Conservation (phyloP, 1,140 invertebrate genomes). For the Drosophila arizonae region DNA sequence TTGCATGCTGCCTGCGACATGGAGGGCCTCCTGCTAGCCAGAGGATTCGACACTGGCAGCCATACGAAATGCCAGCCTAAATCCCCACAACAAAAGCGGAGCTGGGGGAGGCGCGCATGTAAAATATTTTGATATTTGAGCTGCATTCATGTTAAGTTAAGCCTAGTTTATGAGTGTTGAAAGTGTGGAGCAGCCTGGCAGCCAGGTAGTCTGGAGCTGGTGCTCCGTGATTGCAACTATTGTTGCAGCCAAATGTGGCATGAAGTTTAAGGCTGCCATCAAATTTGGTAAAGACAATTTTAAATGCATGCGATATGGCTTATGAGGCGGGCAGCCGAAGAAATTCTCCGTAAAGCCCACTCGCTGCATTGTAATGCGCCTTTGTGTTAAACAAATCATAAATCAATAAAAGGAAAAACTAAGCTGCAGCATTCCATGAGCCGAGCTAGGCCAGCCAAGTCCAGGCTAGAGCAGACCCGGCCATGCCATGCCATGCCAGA, state of each 20-base stretch:
- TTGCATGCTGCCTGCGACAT: conserved; percentile 44
- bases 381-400: conserved; percentile 81
- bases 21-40: conserved; percentile 31
- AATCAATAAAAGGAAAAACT: conserved; percentile 81
- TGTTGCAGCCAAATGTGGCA: conserved; percentile 76
- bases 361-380: conserved; percentile 72
- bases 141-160: conserved; percentile 79
- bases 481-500: background rate
- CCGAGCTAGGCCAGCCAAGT: background rate
- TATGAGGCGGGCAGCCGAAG: conserved; percentile 51
- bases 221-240: conserved; percentile 76
- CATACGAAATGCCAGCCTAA: conserved; percentile 47
- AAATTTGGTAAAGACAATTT: conserved; percentile 80
- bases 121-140: conserved; percentile 80
- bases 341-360: conserved; percentile 72
- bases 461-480: background rate
- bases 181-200: conserved; percentile 42
- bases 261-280: conserved; percentile 81
- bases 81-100: conserved; percentile 34
- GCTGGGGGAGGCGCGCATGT: conserved; percentile 42
- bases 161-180: conserved; percentile 80
- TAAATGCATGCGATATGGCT: conserved; percentile 69
- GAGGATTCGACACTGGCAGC: conserved; percentile 9
- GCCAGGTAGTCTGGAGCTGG: conserved; percentile 19
- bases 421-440: conserved; percentile 69